Conservation (phyloP, 2,113 vertebrate species). For the Salvelinus alpinus region DNA sequence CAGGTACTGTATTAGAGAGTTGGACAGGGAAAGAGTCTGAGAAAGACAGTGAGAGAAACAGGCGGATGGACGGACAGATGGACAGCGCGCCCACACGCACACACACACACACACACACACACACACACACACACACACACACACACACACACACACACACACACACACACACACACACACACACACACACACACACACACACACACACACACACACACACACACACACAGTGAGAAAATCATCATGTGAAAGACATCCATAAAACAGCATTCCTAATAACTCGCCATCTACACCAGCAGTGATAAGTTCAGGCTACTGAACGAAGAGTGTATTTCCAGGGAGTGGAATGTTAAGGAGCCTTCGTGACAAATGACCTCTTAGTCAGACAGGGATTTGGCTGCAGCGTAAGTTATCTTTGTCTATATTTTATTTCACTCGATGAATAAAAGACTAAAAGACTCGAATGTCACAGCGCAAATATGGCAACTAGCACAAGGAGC, state of each 20-base stretch:
- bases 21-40: neutral
- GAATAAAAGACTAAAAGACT: slow-evolving; percentile 23
- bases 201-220: neutral
- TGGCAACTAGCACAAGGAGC: slow-evolving; percentile 19
- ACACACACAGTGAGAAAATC: neutral
- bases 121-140: slow-evolving; percentile 1
- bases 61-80: neutral
- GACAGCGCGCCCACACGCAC: neutral
- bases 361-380: slow-evolving; percentile 21
- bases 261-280: no score
- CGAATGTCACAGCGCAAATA: neutral
- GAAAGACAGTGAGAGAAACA: neutral
- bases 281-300: no score
- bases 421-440: slow-evolving; percentile 45
- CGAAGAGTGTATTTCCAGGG: neutral
- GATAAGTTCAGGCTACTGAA: neutral
- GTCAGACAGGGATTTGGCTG: slow-evolving; percentile 43
- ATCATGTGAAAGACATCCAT: no score
- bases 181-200: neutral
- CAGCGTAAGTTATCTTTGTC: slow-evolving; percentile 24
- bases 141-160: neutral
- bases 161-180: neutral
- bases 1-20: neutral
- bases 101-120: slow-evolving; percentile 1
- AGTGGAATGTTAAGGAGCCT: slow-evolving; percentile 23